Evolutionary conservation across 2,113 vertebrate genomes (phyloP).

Genomic region (Gracilinanus agilis): DNA sequence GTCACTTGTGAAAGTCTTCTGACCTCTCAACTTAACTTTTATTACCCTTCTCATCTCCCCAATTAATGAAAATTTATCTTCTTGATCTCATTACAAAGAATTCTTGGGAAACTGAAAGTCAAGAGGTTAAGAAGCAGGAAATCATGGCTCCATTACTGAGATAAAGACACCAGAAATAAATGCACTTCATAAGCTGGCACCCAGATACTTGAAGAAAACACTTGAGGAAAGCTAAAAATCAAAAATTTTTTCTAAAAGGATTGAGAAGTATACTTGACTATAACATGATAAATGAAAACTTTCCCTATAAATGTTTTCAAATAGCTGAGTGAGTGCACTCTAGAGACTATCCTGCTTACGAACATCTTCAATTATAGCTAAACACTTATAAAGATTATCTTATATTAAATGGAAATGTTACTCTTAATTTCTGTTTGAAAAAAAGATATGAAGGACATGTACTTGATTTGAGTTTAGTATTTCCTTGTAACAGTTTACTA

Average conservation of each 20-base stretch:
- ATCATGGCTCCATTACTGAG: rapidly evolving
- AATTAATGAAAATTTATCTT: not conserved
- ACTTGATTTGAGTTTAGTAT: not conserved
- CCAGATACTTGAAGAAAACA: not conserved
- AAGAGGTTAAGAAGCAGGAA: rapidly evolving
- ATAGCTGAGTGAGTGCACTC: not conserved
- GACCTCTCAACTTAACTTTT: rapidly evolving
- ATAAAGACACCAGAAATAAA: no score
- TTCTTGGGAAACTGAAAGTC: rapidly evolving
- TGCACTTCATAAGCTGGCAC: not conserved
- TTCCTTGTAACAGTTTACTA: not conserved
- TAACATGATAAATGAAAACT: not conserved
- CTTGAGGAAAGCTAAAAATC: not conserved
- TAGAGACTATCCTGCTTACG: not conserved
- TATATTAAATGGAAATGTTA: not conserved
- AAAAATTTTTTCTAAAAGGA: not conserved
- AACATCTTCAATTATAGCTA: not conserved
- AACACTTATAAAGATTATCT: not conserved
- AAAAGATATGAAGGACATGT: not conserved
- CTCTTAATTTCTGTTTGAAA: not conserved
- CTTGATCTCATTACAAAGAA: not conserved
- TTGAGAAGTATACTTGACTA: not conserved
- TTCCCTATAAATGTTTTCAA: not conserved
- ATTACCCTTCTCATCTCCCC: not conserved
- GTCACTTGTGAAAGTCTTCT: rapidly evolving